Conservation (phyloP, 2,797 vertebrate species). For the Poecilia velifera region DNA sequence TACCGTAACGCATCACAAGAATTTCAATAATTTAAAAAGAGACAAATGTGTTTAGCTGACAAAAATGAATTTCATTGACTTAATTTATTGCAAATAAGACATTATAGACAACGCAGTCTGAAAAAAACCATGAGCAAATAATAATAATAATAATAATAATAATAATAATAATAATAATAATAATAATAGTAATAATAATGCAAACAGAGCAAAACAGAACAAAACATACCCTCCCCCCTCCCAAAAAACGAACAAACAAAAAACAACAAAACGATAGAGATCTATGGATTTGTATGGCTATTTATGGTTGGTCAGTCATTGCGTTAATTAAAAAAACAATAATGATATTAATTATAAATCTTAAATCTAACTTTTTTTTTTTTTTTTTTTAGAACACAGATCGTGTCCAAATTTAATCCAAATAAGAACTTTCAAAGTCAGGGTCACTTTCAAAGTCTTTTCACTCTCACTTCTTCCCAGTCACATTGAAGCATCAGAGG, state of each 20-base stretch:
- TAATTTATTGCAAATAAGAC: constrained; percentile 82
- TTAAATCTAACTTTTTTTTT: too few relatives aligned
- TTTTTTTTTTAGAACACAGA: not conserved
- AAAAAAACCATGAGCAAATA: constrained; percentile 16
- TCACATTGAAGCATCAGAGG: not conserved
- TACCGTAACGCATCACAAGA: not conserved
- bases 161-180: constrained; percentile 11
- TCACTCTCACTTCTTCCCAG: not conserved
- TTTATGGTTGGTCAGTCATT: not conserved
- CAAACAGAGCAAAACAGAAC: constrained; percentile 2
- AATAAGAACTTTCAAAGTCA: not conserved
- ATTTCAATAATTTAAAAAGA: constrained; percentile 3
- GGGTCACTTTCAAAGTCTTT: not conserved
- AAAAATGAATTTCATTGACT: constrained; percentile 47
- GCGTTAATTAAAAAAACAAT: not conserved
- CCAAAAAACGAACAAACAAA: not conserved
- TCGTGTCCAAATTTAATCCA: not conserved
- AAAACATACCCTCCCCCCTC: not conserved
- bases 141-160: constrained; percentile 9
- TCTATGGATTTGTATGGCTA: not conserved
- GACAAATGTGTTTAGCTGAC: constrained; percentile 32
- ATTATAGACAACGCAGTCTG: constrained; percentile 64
- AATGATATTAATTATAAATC: not conserved
- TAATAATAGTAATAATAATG: constrained; percentile 5
- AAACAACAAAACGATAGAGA: not conserved